Evolutionary conservation across 2,797 vertebrate species (phyloP).

Genomic region (Acestrorhynchus altus): DNA sequence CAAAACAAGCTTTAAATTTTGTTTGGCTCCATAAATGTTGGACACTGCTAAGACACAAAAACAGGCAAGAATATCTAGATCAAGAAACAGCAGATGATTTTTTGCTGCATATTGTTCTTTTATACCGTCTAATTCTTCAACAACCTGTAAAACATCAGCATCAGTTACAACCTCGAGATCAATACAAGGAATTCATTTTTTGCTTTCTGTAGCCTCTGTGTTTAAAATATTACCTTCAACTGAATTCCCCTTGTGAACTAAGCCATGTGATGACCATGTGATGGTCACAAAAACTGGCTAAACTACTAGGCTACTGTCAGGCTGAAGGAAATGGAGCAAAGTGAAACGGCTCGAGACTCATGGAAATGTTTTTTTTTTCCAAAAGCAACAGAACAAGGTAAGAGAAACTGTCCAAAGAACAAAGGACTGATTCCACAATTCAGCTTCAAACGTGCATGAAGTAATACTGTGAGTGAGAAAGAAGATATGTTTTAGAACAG

Average conservation of each 20-base stretch:
- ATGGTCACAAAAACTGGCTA: not conserved
- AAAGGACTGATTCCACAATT: conserved; percentile 11
- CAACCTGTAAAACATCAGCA: not conserved
- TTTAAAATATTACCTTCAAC: not conserved
- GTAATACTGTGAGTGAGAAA: conserved; percentile 10
- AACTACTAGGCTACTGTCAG: not conserved
- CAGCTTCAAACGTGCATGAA: conserved; percentile 34
- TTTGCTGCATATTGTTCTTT: too few species aligned
- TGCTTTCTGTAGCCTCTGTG: too few species aligned
- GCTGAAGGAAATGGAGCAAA: not conserved
- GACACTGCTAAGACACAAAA: too few species aligned
- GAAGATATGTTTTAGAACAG: not conserved
- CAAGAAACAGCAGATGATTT: too few species aligned
- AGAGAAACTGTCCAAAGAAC: conserved; percentile 20
- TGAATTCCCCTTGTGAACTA: not conserved
- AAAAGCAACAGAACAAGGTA: conserved; percentile 2
- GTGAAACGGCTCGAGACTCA: not conserved
- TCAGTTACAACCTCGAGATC: too few species aligned
- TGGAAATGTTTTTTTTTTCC: not conserved
- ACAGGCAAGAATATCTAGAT: too few species aligned
- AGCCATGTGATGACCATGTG: not conserved
- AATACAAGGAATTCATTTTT: too few species aligned
- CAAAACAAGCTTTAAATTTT: not conserved
- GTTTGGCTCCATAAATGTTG: too few species aligned
- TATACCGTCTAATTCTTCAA: not conserved